Evolutionary conservation across 92 coral and sea anemone genomes (phyloP).

Genomic region (Porites divaricata): DNA sequence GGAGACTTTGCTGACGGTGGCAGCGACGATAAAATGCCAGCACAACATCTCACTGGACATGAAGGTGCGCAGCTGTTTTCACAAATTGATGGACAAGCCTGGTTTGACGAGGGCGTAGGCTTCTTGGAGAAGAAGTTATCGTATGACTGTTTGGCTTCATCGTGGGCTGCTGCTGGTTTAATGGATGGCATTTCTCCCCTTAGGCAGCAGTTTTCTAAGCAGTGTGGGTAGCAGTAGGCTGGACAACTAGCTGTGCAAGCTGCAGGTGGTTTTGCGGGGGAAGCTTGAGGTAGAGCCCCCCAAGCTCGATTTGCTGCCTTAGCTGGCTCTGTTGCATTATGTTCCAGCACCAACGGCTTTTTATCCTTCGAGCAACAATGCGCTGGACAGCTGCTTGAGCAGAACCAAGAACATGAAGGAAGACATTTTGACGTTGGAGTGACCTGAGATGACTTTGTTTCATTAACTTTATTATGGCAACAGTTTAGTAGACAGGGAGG

Average conservation of each 20-base stretch:
- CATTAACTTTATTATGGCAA: conserved; percentile 28
- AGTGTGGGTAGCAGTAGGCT: conserved; percentile 62
- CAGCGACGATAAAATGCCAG: neutral
- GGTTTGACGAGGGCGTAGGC: conserved; percentile 13
- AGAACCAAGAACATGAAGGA: conserved; percentile 49
- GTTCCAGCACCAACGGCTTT: neutral
- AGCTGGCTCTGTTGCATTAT: conserved; percentile 3
- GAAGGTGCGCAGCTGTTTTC: conserved; percentile 26
- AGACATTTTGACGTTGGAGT: conserved; percentile 1
- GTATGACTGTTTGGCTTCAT: conserved; percentile 23
- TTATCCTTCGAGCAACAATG: conserved; percentile 29
- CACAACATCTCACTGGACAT: conserved; percentile 47
- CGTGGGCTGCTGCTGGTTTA: conserved; percentile 9
- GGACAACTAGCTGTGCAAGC: conserved; percentile 57
- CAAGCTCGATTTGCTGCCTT: neutral
- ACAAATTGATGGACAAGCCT: conserved; percentile 30
- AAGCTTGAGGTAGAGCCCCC: neutral
- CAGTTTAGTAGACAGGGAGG: conserved; percentile 54
- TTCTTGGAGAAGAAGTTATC: conserved; percentile 30
- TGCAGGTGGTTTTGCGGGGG: conserved; percentile 22
- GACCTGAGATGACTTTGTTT: neutral
- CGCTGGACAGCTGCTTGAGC: conserved; percentile 45
- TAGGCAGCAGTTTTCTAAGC: conserved; percentile 40
- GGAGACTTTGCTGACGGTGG: neutral
- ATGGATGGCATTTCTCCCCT: conserved; percentile 9